Base-by-base conservation (phyloP, 2,113 vertebrate species). In the Hiodon tergisus region DNA sequence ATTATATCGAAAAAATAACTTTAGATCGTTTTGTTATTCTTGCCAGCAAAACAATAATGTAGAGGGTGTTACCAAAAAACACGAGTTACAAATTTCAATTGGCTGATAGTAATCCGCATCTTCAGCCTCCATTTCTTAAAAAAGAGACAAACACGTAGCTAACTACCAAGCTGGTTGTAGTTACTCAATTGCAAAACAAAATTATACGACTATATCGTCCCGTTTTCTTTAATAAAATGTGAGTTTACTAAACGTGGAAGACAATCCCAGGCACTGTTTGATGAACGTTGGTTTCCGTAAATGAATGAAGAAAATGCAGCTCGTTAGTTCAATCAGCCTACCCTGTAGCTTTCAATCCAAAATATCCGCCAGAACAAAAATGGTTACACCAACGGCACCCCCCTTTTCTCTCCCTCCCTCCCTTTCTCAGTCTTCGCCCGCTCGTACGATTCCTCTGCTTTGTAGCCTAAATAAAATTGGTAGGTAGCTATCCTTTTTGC, bases 61-160 rank as follows among this genome's bases (percentile, higher is more conserved):
- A 79, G 81, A 79, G 82, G 79, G 77, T 81, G 79, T 67, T 58
- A 80, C 2, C 79, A 78, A 80, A 82, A 77, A 76, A 81, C 77
- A 79, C 76, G 83, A 83, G 80, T 84, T 86, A 75, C 74, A 80
- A 78, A 81, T 77, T 83, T 84, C 55, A 83, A 78, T 82, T 82
- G 78, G 82, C 86, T 87, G 85, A 89, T 83, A 81, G 82, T 87
- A 90, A 89, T 91, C 89, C 86, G 86, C 89, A 86, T 92, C 90
- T 87, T 92, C 91, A 83, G 86, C 88, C 87, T 89, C 89, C 89
- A 91, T 92, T 74, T 82, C 87, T 83, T 60, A 74, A 77, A 77
- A 61, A 77, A 67, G 53, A 72, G 67, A 67, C n/a, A 62, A 63
- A 83, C 72, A 80, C 69, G 81, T 71, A 74, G 17, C 73, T 68